These are phyloP conservation scores for Habrosyne pyritoides DNA, from an alignment of 2,888 invertebrate genomes.

Conservation along the genomic window DNA sequence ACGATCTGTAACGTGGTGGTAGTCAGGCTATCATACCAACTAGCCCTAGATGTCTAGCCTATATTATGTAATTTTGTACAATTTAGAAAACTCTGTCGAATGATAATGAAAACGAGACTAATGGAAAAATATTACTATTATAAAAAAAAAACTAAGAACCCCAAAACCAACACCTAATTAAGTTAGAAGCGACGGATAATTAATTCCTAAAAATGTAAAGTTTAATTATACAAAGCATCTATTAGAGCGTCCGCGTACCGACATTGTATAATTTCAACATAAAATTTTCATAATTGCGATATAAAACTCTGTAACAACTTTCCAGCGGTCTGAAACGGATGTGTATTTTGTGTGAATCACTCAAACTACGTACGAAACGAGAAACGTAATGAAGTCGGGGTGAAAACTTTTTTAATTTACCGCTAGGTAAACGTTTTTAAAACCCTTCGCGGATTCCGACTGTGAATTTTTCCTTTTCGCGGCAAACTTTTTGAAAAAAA, in stretches of 20 bases:
- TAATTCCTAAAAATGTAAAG: background rate
- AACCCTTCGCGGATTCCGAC: slow-evolving; percentile 28
- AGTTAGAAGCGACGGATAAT: background rate
- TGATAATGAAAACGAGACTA: too few relatives aligned
- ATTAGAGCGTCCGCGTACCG: background rate
- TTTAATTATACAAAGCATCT: slow-evolving; percentile 4
- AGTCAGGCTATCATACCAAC: too few relatives aligned
- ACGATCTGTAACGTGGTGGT: too few relatives aligned
- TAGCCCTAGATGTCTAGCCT: too few relatives aligned
- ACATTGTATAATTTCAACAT: slow-evolving; percentile 16
- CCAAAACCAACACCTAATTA: background rate
- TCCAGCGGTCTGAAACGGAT: slow-evolving; percentile 5
- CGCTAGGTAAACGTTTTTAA: slow-evolving; percentile 41
- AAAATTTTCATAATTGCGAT: slow-evolving; percentile 17
- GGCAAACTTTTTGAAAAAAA: slow-evolving; percentile 13
- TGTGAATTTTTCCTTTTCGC: slow-evolving; percentile 35
- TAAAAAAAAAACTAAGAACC: background rate
- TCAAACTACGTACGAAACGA: slow-evolving; percentile 31
- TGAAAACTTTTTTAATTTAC: slow-evolving; percentile 59
- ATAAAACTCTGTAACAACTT: slow-evolving; percentile 6
- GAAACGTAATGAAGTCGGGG: slow-evolving; percentile 38
- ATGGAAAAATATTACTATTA: background rate
- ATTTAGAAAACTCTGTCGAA: too few relatives aligned
- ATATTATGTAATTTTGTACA: too few relatives aligned
- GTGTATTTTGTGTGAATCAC: slow-evolving; percentile 24